Conservation (phyloP, 2,113 vertebrate genomes). For the Propithecus coquereli region DNA sequence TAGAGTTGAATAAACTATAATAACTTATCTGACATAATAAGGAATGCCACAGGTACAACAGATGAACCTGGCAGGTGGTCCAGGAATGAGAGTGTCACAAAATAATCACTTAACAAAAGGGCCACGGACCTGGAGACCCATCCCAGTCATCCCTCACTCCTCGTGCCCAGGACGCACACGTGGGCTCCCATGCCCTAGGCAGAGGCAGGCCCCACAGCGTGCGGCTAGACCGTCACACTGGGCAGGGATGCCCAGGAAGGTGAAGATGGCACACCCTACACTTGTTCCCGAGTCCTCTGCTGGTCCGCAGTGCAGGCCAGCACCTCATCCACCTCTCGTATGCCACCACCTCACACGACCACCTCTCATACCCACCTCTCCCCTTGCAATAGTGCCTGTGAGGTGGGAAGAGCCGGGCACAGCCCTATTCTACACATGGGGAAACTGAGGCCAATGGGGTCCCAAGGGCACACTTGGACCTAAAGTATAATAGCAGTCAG, state of each 20-base stretch:
- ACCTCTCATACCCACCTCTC: neutral
- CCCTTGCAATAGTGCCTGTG: neutral
- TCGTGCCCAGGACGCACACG: neutral
- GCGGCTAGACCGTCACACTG: neutral
- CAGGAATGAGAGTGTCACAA: constrained; percentile 70
- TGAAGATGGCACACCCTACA: neutral
- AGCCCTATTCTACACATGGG: neutral
- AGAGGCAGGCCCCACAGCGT: neutral
- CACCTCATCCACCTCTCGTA: neutral
- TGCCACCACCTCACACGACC: neutral
- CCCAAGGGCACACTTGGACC: neutral
- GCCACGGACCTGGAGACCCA: constrained; percentile 58
- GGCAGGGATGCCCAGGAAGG: neutral
- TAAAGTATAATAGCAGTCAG: neutral
- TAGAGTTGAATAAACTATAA: constrained; percentile 83
- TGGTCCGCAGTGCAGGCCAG: neutral
- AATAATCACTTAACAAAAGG: constrained; percentile 78
- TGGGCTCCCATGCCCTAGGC: neutral
- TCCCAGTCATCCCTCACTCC: neutral
- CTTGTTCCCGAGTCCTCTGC: neutral
- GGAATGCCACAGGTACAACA: constrained; percentile 78
- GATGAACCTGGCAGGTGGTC: constrained; percentile 72
- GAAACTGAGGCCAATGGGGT: neutral
- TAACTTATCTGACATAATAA: constrained; percentile 84
- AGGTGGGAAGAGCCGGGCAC: neutral